Evolutionary conservation across 2,888 invertebrate species (phyloP), one percentile per base, ranked within the genome.

Genomic region (Elaeidobius kamerunicus): DNA sequence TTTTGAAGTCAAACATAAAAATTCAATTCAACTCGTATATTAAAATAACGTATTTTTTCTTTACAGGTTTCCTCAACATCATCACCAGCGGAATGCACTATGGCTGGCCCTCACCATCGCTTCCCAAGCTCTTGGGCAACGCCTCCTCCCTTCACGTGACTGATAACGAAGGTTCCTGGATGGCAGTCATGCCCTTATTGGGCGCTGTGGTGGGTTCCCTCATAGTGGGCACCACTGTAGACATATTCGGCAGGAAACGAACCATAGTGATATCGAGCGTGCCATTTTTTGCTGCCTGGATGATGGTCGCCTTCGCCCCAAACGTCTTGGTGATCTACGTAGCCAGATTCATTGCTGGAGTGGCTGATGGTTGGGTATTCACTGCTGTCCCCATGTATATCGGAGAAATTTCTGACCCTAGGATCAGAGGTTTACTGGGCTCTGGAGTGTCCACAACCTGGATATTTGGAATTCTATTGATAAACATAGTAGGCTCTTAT

Each of bases 131-230:
- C 70, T 52, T 57, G 62, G 14, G 47, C 16, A 74, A 58, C 15
- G 56, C 63, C 20, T 64, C 65, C 11, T 39, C 61, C 2, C 40
- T 66, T n/a, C 52, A 54, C 9, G 57, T 80, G 27, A 71, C 76
- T 5, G 55, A 69, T 20, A 75, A 75, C 53, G 74, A 82, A 65
- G 78, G 79, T 58, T 81, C 82, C 63, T 82, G 82, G 82, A 78
- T 83, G 65, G 82, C 81, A 1, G 83, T 84, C 35, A 78, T 84
- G 66, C 81, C 82, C 68, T 77, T 84, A 53, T 70, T 85, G 39
- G 84, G 83, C 57, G 82, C 82, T 1, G 76, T 83, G 9, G 67
- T 83, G 34, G 84, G 84, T 19, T 81, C 81, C 9, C 67, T 82
- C 2, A 73, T 82, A 16, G 78, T 82, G 6, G 84, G 82, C n/a